phyloP scores from a whole-genome alignment of 2,888 invertebrate species.

The Tipula lateralis region DNA sequence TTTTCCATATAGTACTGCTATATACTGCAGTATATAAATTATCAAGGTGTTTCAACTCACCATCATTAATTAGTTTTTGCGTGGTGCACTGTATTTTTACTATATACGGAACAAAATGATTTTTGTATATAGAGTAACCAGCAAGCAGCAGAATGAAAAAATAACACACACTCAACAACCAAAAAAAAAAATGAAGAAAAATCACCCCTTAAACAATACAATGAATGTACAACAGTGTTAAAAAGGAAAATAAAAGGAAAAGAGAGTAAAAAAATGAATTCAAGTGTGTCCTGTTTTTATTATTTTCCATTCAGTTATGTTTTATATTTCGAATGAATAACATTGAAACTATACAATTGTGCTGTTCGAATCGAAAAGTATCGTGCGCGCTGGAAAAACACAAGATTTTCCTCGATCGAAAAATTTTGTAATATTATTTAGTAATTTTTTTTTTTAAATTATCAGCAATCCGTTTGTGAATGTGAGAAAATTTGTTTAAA shows the following conservation, averaged over 20 bases:
- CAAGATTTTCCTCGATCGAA: background rate
- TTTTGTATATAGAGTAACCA: background rate
- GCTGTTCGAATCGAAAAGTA: background rate
- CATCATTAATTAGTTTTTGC: background rate
- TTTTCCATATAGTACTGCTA: background rate
- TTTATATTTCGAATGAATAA: slow-evolving; percentile 25
- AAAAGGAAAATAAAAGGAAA: slow-evolving; percentile 5
- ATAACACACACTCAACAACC: background rate
- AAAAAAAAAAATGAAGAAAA: background rate
- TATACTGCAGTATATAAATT: too few relatives aligned
- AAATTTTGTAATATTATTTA: too few relatives aligned
- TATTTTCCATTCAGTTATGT: slow-evolving; percentile 27
- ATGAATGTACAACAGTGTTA: background rate
- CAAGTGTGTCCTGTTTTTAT: slow-evolving; percentile 27
- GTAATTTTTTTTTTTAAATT: too few relatives aligned
- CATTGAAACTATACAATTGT: background rate
- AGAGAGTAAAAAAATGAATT: slow-evolving; percentile 28
- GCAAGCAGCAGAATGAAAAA: background rate
- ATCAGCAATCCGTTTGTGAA: background rate
- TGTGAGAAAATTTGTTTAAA: background rate
- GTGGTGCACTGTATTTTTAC: background rate
- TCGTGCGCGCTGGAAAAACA: background rate
- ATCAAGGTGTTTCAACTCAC: background rate
- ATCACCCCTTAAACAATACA: slow-evolving; percentile 29
- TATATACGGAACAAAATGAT: background rate